phyloP scores from a whole-genome alignment of 2,797 vertebrate genomes.

The Naso thynnoides region DNA sequence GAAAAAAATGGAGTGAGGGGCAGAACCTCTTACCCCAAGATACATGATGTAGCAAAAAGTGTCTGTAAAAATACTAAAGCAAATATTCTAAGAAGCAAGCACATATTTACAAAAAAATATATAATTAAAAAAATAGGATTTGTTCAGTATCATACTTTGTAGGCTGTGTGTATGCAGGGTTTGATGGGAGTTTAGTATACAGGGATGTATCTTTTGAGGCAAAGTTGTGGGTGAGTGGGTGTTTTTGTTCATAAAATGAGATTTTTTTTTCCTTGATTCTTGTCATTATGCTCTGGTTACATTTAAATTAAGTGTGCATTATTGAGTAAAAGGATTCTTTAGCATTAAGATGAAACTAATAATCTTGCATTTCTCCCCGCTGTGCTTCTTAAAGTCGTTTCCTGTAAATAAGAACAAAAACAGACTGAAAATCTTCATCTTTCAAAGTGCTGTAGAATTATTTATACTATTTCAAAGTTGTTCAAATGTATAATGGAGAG shows the following conservation, averaged over 20 bases:
- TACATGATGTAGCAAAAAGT: slow-evolving; percentile 80
- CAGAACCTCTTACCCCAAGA: slow-evolving; percentile 62
- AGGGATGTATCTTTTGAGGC: slow-evolving; percentile 40
- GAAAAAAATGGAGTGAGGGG: slow-evolving; percentile 42
- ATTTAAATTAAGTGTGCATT: slow-evolving; percentile 76
- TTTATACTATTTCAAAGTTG: slow-evolving; percentile 81
- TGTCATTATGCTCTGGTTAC: slow-evolving; percentile 70
- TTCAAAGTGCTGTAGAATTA: slow-evolving; percentile 82
- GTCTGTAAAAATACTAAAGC: slow-evolving; percentile 67
- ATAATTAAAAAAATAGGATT: slow-evolving; percentile 79
- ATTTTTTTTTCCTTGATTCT: slow-evolving; percentile 65
- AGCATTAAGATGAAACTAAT: slow-evolving; percentile 68
- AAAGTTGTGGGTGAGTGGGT: slow-evolving; percentile 50
- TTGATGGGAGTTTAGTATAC: slow-evolving; percentile 71
- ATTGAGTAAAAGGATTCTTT: slow-evolving; percentile 69
- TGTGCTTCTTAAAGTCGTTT: slow-evolving; percentile 68
- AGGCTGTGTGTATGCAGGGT: slow-evolving; percentile 66
- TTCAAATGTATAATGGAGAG: slow-evolving; percentile 75
- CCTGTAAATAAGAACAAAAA: slow-evolving; percentile 76
- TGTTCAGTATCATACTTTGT: slow-evolving; percentile 79
- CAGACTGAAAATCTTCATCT: slow-evolving; percentile 64
- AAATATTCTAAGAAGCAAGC: slow-evolving; percentile 84
- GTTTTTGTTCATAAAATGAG: slow-evolving; percentile 58
- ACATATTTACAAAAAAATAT: no score
- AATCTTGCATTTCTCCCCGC: slow-evolving; percentile 48